A percentile compares a stretch with the other conserved stretches of the same genome.
Conservation (phyloP, 2,797 vertebrate species). For the Phrynocephalus vlangalii region DNA sequence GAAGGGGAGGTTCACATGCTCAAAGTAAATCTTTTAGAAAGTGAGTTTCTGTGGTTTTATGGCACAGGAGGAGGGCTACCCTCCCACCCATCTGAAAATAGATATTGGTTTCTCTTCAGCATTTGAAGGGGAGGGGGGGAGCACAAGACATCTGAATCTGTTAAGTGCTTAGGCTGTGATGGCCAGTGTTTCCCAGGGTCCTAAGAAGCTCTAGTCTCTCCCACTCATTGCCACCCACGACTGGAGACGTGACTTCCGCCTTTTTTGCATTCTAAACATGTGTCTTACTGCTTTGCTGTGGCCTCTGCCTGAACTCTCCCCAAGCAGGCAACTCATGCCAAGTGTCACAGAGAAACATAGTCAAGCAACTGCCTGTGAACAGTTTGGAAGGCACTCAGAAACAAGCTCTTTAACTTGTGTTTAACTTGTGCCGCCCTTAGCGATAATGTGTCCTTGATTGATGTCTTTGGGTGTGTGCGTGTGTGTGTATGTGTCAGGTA, state of each 20-base stretch:
- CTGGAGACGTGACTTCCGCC: background rate
- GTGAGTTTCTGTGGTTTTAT: background rate
- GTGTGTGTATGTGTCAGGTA: background rate
- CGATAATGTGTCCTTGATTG: background rate
- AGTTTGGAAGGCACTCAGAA: background rate
- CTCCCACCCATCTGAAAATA: background rate
- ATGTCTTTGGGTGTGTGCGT: background rate
- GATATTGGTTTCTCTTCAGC: background rate
- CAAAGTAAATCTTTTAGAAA: background rate
- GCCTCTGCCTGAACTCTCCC: background rate
- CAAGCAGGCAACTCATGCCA: background rate
- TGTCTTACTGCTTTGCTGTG: too few species aligned
- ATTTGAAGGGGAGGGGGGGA: background rate
- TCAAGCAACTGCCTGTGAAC: background rate
- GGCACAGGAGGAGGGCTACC: background rate
- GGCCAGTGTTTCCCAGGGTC: background rate
- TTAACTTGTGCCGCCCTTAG: background rate
- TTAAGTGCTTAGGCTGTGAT: background rate
- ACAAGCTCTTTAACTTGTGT: background rate
- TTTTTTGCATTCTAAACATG: background rate
- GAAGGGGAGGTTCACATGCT: background rate
- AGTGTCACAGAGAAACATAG: background rate
- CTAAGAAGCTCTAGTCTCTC: background rate
- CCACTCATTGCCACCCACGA: too few species aligned
- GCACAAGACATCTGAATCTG: background rate